Base-by-base conservation (phyloP, 2,888 invertebrate genomes). In the Tolmerus cingulatus region DNA sequence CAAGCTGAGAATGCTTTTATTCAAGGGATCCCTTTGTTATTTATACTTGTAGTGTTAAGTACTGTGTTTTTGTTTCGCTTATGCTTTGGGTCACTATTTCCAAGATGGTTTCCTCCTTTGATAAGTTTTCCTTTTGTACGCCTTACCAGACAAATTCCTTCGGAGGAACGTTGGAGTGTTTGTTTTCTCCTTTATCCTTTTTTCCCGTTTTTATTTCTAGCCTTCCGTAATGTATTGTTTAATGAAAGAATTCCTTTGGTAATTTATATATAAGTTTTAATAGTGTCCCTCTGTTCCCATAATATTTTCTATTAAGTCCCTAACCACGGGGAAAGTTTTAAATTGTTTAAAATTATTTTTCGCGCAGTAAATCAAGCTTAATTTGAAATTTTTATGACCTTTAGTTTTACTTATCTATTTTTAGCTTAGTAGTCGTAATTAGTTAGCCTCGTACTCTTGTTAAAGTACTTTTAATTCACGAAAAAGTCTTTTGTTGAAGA, bases 161-260 rank as follows among this genome's bases (percentile, higher is more conserved):
- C 66, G 27, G n/a, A 78, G 40, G 40, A 43, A 43, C 66, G 66
- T 23, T 66, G 23, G 66, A 66, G 66, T 66, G 8, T 23, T 66
- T 66, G 43, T 23, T 78, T 37, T 76, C 34, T 37, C 34, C 34
- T 34, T 76, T 34, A 37, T 78, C 27, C 43, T 19, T 14, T 14
- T 43, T n/a, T 77, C 37, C 16, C 3, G n/a, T 37, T 43, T 43
- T 46, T 66, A 66, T 34, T 78, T 43, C 34, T 7, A 78, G 19
- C 27, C 37, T 77, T 34, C 16, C 77, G 34, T 19, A 43, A 78
- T 78, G 37, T 43, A 43, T 78, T 78, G 19, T 78, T 78, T 43
- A 78, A 78, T 78, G 23, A 78, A 43, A 78, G 78, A 43, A 78
- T 78, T 40, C 23, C 78, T 78, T 78, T 78, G 78, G 23, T 14